Evolutionary conservation across 2,113 vertebrate species (phyloP), one percentile per base, ranked within the genome.

Genomic region (Polypterus bichir): DNA sequence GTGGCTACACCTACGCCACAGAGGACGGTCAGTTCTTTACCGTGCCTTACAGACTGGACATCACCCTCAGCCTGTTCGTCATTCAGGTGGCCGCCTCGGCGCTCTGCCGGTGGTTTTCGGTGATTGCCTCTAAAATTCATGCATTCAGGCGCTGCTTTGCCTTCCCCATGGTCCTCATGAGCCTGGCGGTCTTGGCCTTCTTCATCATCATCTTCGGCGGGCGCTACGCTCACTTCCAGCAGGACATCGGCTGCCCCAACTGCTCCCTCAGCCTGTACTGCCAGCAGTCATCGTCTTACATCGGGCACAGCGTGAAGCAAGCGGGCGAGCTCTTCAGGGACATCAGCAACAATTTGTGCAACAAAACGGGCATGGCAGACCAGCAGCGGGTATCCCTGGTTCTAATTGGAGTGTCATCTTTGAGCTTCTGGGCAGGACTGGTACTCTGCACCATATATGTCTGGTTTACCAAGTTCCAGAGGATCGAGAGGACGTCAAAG

Each of bases 331-430:
- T 88, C 53, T 75, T 77, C 59, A 75, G 62, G 46, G 87, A 84
- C 65, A 83, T 88, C 62, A 87, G 86, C 68, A 73, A 68, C 2
- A 85, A 2, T 75, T 80, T 8, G 73, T 85, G 1, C 80, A 79
- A 62, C 11, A 70, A 46, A 81, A 83, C 63, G 9, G 65, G 5
- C 61, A 73, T 55, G 83, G 83, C 81, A 79, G 84, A 27, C 81
- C 85, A 71, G 55, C 60, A 9, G 77, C 27, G 2, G 27, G 27
- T 27, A 27, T 27, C 27, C 27, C 27, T 27, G 27, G 27, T 27
- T 2, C 27, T 27, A 2, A 27, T 27, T 27, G 27, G 27, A 27
- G 27, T 27, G 27, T 27, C 27, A 2, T 27, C 27, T 27, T 27
- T 27, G 27, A 27, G 27, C 27, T 27, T 27, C 27, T 27, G 27